Evolutionary conservation across 2,888 invertebrate genomes (phyloP).

Genomic region (Hedychridium roseum): DNA sequence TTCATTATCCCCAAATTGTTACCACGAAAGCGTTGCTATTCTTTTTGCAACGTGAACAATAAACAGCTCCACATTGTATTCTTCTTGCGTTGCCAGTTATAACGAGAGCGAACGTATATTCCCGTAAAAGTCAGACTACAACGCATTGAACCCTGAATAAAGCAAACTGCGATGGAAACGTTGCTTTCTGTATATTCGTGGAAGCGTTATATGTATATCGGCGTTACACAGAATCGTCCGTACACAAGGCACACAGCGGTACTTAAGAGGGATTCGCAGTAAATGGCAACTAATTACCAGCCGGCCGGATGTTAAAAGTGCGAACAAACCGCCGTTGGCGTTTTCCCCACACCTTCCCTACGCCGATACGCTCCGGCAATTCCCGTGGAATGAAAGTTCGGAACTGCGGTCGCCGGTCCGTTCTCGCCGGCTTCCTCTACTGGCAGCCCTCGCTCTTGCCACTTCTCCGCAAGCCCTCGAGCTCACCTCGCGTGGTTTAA

Average conservation of each 20-base stretch:
- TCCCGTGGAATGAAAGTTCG: conserved; percentile 36
- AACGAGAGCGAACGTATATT: too few species aligned
- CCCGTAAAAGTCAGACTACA: too few species aligned
- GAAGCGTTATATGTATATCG: too few species aligned
- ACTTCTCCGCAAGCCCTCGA: background rate
- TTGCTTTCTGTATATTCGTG: too few species aligned
- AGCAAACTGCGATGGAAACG: too few species aligned
- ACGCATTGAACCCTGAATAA: too few species aligned
- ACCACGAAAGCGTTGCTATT: background rate
- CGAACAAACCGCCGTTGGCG: conserved; percentile 48
- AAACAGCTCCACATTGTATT: background rate
- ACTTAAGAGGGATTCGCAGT: conserved; percentile 43
- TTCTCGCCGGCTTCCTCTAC: conserved; percentile 8
- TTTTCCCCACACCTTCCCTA: too few species aligned
- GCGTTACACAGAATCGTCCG: too few species aligned
- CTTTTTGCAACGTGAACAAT: background rate
- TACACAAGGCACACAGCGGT: too few species aligned
- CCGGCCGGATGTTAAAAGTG: conserved; percentile 54
- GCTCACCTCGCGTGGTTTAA: conserved; percentile 21
- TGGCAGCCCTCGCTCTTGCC: conserved; percentile 11
- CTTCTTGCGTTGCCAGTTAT: background rate
- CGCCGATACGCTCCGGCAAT: too few species aligned
- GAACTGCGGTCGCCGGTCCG: conserved; percentile 30
- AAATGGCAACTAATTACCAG: conserved; percentile 58
- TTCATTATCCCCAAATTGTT: background rate